phyloP scores from a whole-genome alignment of 2,113 vertebrate genomes.

The Grus americana region DNA sequence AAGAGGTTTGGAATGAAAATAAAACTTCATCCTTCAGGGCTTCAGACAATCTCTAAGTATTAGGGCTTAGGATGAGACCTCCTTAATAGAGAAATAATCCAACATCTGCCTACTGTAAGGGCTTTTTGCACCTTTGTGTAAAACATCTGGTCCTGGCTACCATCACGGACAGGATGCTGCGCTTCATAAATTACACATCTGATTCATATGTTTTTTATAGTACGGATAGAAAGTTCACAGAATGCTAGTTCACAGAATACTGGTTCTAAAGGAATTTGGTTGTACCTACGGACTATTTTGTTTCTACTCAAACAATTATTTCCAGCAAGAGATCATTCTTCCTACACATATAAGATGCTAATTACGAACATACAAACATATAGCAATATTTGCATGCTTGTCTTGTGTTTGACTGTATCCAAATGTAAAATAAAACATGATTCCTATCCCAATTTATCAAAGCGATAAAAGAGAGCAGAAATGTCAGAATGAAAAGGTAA shows the following conservation, averaged over 20 bases:
- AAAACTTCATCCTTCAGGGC: not conserved
- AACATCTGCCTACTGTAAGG: constrained; percentile 29
- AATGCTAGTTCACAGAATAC: not conserved
- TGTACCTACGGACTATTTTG: not conserved
- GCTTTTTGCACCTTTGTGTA: constrained; percentile 18
- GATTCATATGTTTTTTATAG: not conserved
- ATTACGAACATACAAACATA: not conserved
- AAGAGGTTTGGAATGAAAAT: constrained; percentile 6
- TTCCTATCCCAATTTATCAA: not conserved
- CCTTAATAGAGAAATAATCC: constrained; percentile 20
- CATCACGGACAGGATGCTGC: not conserved
- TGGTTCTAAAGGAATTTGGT: not conserved
- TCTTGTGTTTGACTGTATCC: not conserved
- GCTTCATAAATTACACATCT: not conserved
- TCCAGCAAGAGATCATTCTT: not conserved
- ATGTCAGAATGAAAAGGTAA: not conserved
- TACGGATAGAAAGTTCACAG: not conserved
- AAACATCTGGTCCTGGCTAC: constrained; percentile 43
- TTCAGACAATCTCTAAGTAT: constrained; percentile 2
- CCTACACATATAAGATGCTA: not conserved
- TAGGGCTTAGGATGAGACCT: not conserved
- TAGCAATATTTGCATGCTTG: not conserved
- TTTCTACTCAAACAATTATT: not conserved
- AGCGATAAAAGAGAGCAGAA: not conserved
- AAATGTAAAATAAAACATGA: not conserved